Conservation (phyloP, 2,888 invertebrate genomes). For the Xestia sexstrigata region DNA sequence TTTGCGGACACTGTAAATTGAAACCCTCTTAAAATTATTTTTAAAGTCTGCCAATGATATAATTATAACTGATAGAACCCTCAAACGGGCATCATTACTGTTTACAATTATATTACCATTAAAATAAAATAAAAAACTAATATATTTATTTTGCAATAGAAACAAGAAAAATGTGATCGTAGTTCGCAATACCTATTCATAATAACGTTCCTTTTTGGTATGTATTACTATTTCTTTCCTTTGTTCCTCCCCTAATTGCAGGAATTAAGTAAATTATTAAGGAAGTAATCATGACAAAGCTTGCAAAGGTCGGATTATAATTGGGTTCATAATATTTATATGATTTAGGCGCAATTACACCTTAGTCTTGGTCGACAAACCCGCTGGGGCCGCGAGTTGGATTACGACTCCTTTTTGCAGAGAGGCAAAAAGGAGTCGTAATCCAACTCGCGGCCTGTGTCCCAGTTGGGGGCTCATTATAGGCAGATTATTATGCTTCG, state of each 20-base stretch:
- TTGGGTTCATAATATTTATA: conserved; percentile 41
- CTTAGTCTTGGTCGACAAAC: background rate
- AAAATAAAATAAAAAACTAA: background rate
- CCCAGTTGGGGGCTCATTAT: background rate
- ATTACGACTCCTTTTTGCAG: background rate
- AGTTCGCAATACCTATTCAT: background rate
- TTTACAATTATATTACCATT: conserved; percentile 13
- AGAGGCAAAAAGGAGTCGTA: too few species aligned
- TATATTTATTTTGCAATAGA: conserved; percentile 5
- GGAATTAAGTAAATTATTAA: conserved; percentile 28
- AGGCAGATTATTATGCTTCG: background rate
- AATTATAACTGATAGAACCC: conserved; percentile 21
- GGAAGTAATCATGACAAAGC: conserved; percentile 40
- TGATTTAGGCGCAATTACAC: conserved; percentile 21
- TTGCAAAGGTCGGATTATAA: conserved; percentile 34
- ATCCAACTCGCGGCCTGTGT: too few species aligned
- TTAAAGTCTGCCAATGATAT: background rate
- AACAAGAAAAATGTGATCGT: background rate
- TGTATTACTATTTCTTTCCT: conserved; percentile 7
- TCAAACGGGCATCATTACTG: conserved; percentile 9
- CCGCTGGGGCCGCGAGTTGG: background rate
- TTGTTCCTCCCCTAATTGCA: conserved; percentile 16
- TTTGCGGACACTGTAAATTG: background rate
- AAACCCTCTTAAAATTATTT: background rate
- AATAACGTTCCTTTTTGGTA: conserved; percentile 15